These are phyloP conservation scores for Proisotoma minuta DNA, from an alignment of 2,888 invertebrate genomes.

Conservation along the genomic window DNA sequence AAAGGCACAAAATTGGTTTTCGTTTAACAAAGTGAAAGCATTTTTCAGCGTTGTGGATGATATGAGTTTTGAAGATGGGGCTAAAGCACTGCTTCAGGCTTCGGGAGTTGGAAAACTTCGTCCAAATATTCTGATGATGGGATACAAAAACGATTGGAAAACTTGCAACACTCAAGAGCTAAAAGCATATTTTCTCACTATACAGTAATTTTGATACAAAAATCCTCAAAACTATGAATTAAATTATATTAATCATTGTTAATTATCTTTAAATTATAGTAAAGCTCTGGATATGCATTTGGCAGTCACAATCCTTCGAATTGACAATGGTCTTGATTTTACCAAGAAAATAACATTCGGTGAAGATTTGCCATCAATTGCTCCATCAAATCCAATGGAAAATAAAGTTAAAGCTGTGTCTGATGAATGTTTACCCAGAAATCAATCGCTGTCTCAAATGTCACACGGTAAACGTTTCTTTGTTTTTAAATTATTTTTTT, in stretches of 20 bases:
- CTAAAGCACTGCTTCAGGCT: conserved; percentile 51
- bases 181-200: conserved; percentile 57
- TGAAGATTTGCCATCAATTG: conserved; percentile 29
- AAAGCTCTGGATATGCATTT: conserved; percentile 88
- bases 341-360: conserved; percentile 51
- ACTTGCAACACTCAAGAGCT: conserved; percentile 51
- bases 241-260: not conserved
- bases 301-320: conserved; percentile 81
- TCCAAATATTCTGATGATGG: conserved; percentile 54
- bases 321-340: conserved; percentile 80
- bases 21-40: conserved; percentile 55
- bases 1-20: conserved; percentile 51
- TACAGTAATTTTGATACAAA: no score
- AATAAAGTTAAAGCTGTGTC: conserved; percentile 30
- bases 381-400: conserved; percentile 24
- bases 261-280: conserved; percentile 52
- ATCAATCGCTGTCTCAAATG: conserved; percentile 45
- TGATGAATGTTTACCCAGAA: conserved; percentile 43
- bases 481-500: not conserved
- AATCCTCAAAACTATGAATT: not conserved
- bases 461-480: conserved; percentile 40
- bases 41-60: conserved; percentile 54
- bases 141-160: conserved; percentile 58
- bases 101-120: conserved; percentile 55
- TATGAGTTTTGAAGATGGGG: conserved; percentile 45